Evolutionary conservation across 2,888 invertebrate species (phyloP), one percentile per base, ranked within the genome.

Genomic region (Sinodicranocentrus sp.): DNA sequence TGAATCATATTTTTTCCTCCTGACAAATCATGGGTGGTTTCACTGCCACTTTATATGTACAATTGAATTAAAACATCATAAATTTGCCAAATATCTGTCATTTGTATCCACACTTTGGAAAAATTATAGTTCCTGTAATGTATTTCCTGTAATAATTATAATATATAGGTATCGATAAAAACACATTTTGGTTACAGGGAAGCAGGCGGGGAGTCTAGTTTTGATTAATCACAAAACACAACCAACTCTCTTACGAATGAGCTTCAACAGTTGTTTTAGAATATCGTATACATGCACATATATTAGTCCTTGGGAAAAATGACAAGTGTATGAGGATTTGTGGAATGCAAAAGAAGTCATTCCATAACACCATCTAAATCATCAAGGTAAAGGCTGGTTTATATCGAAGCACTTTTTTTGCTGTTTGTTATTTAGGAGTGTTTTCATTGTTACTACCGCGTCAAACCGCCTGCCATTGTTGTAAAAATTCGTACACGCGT

Each of bases 151-250:
- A n/a, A n/a, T 33, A 33, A 10, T 33, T 33, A 33, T 10, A 33
- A 33, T 33, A 33, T 6, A 33, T 48, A 54, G 57, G 23, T 57
- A 54, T 48, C 48, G 48, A 21, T 52, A n/a, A 52, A 52, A 52
- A 39, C 17, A 13, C 23, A 23, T 43, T 15, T 65, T 23, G 2
- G 17, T 33, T 33, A 33, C 33, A 76, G 21, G 71, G 65, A 75
- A 70, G 75, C 76, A 82, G 82, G 82, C 82, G 82, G 82, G 82
- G 76, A 70, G 76, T 77, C 76, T 54, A 76, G 65, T 52, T 33
- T 13, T 59, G 71, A 82, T 82, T 76, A 76, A 82, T 82, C 76
- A 82, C 44, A 28, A 61, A 61, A 59, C 61, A 71, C 26, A 21
- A 25, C 67, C 28, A 23, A n/a, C 48, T 33, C 33, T 6, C 33